phyloP scores from a whole-genome alignment of 1,140 invertebrate genomes.

The Wiebesia pumilae region DNA sequence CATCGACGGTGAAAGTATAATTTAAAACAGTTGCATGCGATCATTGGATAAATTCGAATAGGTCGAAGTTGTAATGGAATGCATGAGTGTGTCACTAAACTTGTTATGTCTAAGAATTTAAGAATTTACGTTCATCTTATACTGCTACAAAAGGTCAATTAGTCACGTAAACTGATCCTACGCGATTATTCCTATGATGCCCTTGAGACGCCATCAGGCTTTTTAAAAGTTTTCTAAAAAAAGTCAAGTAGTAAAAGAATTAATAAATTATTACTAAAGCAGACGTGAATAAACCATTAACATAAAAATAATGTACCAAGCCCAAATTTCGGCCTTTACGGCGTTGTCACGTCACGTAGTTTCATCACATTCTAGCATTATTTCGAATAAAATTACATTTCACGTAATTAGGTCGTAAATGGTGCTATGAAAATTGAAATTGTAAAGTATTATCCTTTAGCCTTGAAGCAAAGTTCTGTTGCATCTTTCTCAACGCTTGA shows the following conservation, averaged over 20 bases:
- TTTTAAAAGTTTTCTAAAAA: background rate
- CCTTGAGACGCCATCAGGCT: background rate
- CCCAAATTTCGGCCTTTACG: background rate
- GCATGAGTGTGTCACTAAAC: background rate
- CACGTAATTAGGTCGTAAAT: background rate
- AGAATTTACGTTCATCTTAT: background rate
- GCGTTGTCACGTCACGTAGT: background rate
- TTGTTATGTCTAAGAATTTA: conserved; percentile 21
- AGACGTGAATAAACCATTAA: no score
- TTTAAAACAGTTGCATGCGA: background rate
- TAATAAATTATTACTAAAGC: background rate
- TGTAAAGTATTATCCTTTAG: background rate
- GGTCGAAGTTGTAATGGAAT: conserved; percentile 3
- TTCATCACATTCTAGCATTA: background rate
- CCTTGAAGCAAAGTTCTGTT: background rate
- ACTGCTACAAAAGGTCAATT: background rate
- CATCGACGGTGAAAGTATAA: background rate
- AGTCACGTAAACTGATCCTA: background rate
- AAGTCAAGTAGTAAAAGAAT: background rate
- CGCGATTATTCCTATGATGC: background rate
- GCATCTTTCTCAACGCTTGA: background rate
- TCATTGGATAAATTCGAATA: conserved; percentile 4
- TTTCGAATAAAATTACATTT: background rate
- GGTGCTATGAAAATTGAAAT: background rate
- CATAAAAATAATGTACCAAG: background rate